Evolutionary conservation across 2,888 invertebrate genomes (phyloP).

Genomic region (Diplolepis rosae): DNA sequence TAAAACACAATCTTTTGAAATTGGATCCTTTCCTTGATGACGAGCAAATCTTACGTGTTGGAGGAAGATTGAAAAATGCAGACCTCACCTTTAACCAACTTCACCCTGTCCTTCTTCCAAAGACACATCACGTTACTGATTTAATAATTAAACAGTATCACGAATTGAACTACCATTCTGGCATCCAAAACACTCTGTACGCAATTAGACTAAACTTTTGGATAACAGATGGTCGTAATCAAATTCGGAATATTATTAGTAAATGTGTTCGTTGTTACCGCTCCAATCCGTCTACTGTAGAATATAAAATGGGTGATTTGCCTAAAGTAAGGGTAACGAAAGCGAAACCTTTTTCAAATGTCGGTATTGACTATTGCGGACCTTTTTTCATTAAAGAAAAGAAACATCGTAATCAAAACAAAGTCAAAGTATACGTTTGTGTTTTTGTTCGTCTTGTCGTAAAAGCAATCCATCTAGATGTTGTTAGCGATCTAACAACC

Average conservation of each 20-base stretch:
- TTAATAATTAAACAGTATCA: too few relatives aligned
- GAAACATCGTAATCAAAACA: not conserved
- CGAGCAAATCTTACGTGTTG: too few relatives aligned
- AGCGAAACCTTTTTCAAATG: not conserved
- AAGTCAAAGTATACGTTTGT: not conserved
- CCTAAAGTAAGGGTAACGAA: not conserved
- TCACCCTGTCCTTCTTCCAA: too few relatives aligned
- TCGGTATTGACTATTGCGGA: too few relatives aligned
- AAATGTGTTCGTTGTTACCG: conserved; percentile 30
- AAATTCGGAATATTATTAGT: conserved; percentile 39
- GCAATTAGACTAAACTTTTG: conserved; percentile 48
- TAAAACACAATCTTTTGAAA: not conserved
- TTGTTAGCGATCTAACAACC: too few relatives aligned
- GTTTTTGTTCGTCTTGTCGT: not conserved
- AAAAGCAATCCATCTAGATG: too few relatives aligned
- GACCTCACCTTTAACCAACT: not conserved
- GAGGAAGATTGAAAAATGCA: not conserved
- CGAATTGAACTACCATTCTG: too few relatives aligned
- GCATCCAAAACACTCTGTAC: too few relatives aligned
- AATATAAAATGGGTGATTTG: not conserved
- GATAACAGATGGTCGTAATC: conserved; percentile 47
- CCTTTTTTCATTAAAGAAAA: too few relatives aligned
- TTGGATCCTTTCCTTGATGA: conserved; percentile 43
- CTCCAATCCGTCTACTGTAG: not conserved
- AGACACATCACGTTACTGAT: too few relatives aligned